Evolutionary conservation across 1,140 invertebrate genomes (phyloP), one percentile per base, ranked within the genome.

Genomic region (Centruroides vittatus): DNA sequence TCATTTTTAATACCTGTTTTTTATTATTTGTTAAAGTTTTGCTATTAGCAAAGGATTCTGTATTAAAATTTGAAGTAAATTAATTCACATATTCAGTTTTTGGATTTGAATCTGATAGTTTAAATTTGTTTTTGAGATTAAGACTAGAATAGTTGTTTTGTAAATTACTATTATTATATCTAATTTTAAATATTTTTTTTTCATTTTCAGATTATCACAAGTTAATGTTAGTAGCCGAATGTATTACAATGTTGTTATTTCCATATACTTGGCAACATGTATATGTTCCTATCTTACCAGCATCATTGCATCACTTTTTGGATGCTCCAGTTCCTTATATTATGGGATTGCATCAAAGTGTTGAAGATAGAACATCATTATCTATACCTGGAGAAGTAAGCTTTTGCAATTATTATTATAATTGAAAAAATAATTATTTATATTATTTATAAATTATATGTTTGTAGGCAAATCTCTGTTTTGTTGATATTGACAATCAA

Each of bases 281-380:
- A 0, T 99, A 99, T 76, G 96, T 98, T 35, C 97, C 97, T 5
- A 98, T 99, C 70, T 77, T 99, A 64, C 96, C 96, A 3, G 86
- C 92, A 34, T 91, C 92, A 13, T 78, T 98, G 54, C 68, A 69
- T 48, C 93, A 98, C 71, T 99, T 99, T 76, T 79, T 99, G 11
- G 96, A 99, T 78, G 96, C 97, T 10, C 97, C 97, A 0, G 95
- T 99, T 41, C 96, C 97, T 13, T 99, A 95, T 74, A 86, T 99
- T 59, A 99, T 99, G 95, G 96, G 96, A 34, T 47, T 65, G 9
- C 61, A 62, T n/a, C 53, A 56, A 48, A 35, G 57, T 13, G 51
- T 36, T n/a, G 63, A 61, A 49, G 63, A 65, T 36, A 50, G 59
- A 13, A 47, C 63, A 51, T 57, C 58, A 47, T 59, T 65, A 35